phyloP scores from a whole-genome alignment of 2,888 invertebrate species.

The Lampropteryx suffumata region DNA sequence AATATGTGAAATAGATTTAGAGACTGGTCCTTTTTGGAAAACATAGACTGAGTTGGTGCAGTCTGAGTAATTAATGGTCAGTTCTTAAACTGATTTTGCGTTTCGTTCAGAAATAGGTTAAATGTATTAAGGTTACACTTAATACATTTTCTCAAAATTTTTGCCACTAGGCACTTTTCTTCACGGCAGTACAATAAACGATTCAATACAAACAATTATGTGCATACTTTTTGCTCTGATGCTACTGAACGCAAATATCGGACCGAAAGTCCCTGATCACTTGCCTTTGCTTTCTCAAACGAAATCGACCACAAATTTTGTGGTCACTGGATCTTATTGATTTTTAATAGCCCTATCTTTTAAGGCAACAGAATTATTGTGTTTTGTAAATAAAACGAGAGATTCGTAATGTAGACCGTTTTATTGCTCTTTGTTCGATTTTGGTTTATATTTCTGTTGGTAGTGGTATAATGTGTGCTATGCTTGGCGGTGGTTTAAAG shows the following conservation, averaged over 20 bases:
- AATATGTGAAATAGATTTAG: too few relatives aligned
- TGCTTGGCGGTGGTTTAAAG: too few relatives aligned
- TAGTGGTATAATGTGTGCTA: too few relatives aligned
- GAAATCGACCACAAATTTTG: constrained; percentile 16
- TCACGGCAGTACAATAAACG: constrained; percentile 57
- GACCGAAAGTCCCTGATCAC: constrained; percentile 53
- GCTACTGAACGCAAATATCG: constrained; percentile 54
- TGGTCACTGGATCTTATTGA: constrained; percentile 44
- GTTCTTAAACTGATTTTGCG: too few relatives aligned
- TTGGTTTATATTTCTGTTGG: constrained; percentile 17
- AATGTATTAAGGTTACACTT: too few relatives aligned
- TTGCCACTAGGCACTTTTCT: constrained; percentile 38
- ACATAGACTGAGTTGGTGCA: too few relatives aligned
- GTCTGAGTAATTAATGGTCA: too few relatives aligned
- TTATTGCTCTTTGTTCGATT: constrained; percentile 31
- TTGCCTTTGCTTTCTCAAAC: constrained; percentile 33
- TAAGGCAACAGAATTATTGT: constrained; percentile 35
- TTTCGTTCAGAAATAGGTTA: too few relatives aligned
- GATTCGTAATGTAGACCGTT: constrained; percentile 23
- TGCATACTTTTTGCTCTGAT: constrained; percentile 61
- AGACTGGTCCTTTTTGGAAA: too few relatives aligned
- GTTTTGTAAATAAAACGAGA: constrained; percentile 27
- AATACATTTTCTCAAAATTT: too few relatives aligned
- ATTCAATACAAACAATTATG: constrained; percentile 77
- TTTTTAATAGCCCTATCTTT: constrained; percentile 53